Conservation (phyloP, 2,113 vertebrate species). For the Maccullochella peelii region DNA sequence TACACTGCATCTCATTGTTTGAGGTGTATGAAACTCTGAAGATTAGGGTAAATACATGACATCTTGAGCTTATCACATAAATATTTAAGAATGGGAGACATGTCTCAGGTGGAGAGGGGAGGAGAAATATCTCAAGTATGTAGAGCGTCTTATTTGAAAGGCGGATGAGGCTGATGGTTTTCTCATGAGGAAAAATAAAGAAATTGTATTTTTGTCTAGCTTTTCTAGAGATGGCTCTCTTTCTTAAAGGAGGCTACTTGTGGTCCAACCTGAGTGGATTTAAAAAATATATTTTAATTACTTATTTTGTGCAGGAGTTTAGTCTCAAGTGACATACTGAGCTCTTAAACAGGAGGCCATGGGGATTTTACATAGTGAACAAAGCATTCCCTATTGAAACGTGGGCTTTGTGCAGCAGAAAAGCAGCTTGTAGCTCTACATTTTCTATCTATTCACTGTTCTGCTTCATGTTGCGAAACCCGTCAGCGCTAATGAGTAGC, state of each 20-base stretch:
- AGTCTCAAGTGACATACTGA: constrained; percentile 72
- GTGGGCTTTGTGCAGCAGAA: constrained; percentile 63
- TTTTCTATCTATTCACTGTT: constrained; percentile 73
- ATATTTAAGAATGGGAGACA: constrained; percentile 71
- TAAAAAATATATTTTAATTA: constrained; percentile 64
- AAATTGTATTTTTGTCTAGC: neutral
- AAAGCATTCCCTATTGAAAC: constrained; percentile 76
- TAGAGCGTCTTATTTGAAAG: constrained; percentile 20
- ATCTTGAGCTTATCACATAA: constrained; percentile 62
- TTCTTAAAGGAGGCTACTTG: constrained; percentile 1
- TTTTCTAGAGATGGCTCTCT: constrained; percentile 6
- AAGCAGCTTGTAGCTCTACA: constrained; percentile 62
- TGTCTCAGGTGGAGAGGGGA: constrained; percentile 42
- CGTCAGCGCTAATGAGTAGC: constrained; percentile 74
- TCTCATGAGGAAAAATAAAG: constrained; percentile 46
- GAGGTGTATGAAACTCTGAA: constrained; percentile 58
- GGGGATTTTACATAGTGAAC: constrained; percentile 72
- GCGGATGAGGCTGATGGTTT: constrained; percentile 14
- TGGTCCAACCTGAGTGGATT: constrained; percentile 39
- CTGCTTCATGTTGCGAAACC: constrained; percentile 78
- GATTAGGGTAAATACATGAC: constrained; percentile 73
- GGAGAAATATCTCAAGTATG: constrained; percentile 8
- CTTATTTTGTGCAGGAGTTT: constrained; percentile 65
- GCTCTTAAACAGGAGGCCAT: constrained; percentile 67
- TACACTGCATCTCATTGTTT: constrained; percentile 69